These are phyloP conservation scores for Polymixis flavicincta DNA, from an alignment of 2,888 invertebrate genomes.

Conservation along the genomic window DNA sequence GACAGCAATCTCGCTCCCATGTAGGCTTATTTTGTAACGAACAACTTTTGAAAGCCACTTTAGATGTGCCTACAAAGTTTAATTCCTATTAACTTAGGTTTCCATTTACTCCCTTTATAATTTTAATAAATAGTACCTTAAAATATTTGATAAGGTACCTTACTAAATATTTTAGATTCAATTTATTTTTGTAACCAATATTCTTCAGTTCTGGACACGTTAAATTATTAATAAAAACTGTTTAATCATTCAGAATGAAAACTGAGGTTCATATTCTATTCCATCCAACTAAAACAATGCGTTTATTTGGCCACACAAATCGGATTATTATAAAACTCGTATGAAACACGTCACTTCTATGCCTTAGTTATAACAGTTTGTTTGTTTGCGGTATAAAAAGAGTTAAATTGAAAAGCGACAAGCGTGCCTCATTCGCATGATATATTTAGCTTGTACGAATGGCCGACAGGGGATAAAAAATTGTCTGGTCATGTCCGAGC, in stretches of 20 bases:
- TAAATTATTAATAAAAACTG: not conserved
- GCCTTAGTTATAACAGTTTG: not conserved
- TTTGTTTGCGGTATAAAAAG: conserved; percentile 23
- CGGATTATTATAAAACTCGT: too few relatives aligned
- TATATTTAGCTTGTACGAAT: conserved; percentile 43
- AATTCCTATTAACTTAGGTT: not conserved
- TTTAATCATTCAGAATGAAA: not conserved
- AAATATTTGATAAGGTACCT: too few relatives aligned
- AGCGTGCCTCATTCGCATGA: conserved; percentile 32
- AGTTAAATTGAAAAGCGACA: conserved; percentile 44
- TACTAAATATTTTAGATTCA: too few relatives aligned
- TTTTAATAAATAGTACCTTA: not conserved
- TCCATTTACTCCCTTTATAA: not conserved
- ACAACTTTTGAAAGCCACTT: not conserved
- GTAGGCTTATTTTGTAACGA: not conserved
- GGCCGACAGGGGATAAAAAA: conserved; percentile 24
- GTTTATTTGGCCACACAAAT: not conserved
- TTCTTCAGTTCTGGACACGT: not conserved
- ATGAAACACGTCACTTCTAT: not conserved
- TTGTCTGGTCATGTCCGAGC: conserved; percentile 32
- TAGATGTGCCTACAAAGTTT: not conserved
- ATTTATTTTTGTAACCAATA: too few relatives aligned
- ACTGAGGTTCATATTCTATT: not conserved
- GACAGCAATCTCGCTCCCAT: not conserved
- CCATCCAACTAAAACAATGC: not conserved